Percentiles rank a stretch among this genome's conserved stretches.
These are phyloP conservation scores for Athrips mouffetella DNA, from an alignment of 2,888 invertebrate species.

Conservation along the genomic window DNA sequence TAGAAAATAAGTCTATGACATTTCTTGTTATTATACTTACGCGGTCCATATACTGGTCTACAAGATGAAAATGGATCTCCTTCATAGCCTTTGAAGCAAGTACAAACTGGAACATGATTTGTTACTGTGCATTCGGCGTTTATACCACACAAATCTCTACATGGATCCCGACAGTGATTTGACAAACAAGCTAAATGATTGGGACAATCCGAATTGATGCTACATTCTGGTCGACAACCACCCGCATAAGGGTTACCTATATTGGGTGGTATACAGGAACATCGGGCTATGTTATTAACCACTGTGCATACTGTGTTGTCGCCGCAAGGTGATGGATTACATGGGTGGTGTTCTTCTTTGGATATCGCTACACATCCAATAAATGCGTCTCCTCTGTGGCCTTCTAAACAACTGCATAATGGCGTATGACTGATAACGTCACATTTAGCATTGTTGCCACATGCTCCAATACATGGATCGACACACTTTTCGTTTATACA, in stretches of 20 bases:
- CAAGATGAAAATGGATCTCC: constrained; percentile 92
- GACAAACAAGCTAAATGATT: constrained; percentile 87
- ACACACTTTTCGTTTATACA: constrained; percentile 90
- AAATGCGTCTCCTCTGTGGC: constrained; percentile 91
- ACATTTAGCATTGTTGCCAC: constrained; percentile 89
- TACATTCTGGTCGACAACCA: constrained; percentile 92
- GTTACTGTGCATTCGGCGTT: constrained; percentile 90
- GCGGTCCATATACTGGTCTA: constrained; percentile 73
- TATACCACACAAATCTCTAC: constrained; percentile 88
- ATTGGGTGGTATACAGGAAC: constrained; percentile 92
- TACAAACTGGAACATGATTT: constrained; percentile 90
- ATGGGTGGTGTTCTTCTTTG: constrained; percentile 69
- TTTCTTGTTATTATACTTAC: constrained; percentile 45
- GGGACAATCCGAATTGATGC: constrained; percentile 88
- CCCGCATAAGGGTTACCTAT: constrained; percentile 91
- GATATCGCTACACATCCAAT: constrained; percentile 83
- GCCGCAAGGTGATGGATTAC: constrained; percentile 89
- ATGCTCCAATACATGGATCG: constrained; percentile 87
- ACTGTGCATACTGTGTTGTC: constrained; percentile 89
- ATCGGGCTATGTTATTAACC: constrained; percentile 83
- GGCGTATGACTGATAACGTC: constrained; percentile 88
- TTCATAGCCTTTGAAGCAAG: constrained; percentile 85
- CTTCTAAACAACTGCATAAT: constrained; percentile 86
- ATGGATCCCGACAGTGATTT: constrained; percentile 91
- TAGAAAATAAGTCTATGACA: background rate